phyloP scores from a whole-genome alignment of 2,888 invertebrate species.

The Linnaemya tessellans region DNA sequence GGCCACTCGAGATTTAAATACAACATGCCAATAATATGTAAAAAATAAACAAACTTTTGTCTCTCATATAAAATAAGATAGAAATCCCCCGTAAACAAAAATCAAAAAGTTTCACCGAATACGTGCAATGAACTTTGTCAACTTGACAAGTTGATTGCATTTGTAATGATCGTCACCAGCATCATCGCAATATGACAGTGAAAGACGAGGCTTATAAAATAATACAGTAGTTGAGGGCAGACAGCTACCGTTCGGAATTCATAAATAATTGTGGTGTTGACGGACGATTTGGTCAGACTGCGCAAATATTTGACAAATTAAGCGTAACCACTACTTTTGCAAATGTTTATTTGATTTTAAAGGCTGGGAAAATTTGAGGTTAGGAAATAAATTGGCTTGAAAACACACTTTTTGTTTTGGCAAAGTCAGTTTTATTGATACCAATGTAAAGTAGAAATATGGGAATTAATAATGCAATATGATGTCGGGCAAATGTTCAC shows the following conservation, averaged over 20 bases:
- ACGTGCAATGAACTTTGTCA: conserved; percentile 16
- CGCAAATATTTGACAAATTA: not conserved
- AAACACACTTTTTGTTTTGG: too few relatives aligned
- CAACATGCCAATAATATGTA: conserved; percentile 39
- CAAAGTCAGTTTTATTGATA: too few relatives aligned
- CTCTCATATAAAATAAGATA: conserved; percentile 11
- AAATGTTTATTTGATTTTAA: too few relatives aligned
- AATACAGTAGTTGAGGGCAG: conserved; percentile 23
- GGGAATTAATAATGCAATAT: too few relatives aligned
- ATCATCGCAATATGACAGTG: conserved; percentile 1
- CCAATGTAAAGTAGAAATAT: too few relatives aligned
- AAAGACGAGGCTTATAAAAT: conserved; percentile 34
- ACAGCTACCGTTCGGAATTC: conserved; percentile 36
- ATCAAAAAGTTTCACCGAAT: conserved; percentile 49
- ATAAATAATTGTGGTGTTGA: conserved; percentile 12
- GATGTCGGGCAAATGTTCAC: too few relatives aligned
- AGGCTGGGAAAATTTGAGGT: too few relatives aligned
- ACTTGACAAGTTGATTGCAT: not conserved
- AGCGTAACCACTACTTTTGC: not conserved
- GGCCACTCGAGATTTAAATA: conserved; percentile 36
- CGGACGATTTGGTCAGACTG: not conserved
- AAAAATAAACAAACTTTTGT: conserved; percentile 40
- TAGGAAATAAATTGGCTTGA: too few relatives aligned
- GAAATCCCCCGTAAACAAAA: conserved; percentile 37
- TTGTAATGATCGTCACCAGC: conserved; percentile 20